These are phyloP conservation scores for Diarsia mendica DNA, from an alignment of 2,888 invertebrate species.

Conservation along the genomic window DNA sequence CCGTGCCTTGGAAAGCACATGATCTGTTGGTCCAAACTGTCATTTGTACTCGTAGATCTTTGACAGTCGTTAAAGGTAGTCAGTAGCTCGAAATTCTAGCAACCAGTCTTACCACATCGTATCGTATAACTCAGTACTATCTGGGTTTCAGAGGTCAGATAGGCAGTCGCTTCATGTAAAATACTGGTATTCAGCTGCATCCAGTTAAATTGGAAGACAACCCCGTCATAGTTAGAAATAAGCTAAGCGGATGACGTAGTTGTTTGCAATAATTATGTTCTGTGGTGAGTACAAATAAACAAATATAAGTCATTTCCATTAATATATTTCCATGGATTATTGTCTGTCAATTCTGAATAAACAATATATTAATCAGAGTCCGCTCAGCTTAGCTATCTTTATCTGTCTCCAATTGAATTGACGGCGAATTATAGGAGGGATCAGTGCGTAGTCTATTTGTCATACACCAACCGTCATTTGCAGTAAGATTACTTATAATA, in stretches of 20 bases:
- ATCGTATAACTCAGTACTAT: neutral
- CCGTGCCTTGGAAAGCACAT: neutral
- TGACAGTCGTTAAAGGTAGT: neutral
- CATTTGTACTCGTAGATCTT: neutral
- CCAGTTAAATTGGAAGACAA: neutral
- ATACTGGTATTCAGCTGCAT: neutral
- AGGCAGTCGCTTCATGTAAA: neutral
- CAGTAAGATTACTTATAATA: neutral
- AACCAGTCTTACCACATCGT: neutral
- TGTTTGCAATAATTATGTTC: constrained; percentile 33
- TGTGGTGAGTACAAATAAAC: neutral
- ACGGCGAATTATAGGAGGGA: constrained; percentile 5
- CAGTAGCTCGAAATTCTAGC: neutral
- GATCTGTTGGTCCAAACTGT: neutral
- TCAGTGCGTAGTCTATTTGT: neutral
- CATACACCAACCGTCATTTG: neutral
- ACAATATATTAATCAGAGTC: constrained; percentile 22
- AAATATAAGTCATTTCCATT: neutral
- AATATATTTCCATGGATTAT: constrained; percentile 22
- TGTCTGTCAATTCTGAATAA: neutral
- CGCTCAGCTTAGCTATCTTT: constrained; percentile 11
- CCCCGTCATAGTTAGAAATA: neutral
- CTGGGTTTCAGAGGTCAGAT: neutral
- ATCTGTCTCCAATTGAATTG: constrained; percentile 11
- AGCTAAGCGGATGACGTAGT: neutral